Base-by-base conservation (phyloP, 2,888 invertebrate genomes). In the Blastobasis lacticolella region DNA sequence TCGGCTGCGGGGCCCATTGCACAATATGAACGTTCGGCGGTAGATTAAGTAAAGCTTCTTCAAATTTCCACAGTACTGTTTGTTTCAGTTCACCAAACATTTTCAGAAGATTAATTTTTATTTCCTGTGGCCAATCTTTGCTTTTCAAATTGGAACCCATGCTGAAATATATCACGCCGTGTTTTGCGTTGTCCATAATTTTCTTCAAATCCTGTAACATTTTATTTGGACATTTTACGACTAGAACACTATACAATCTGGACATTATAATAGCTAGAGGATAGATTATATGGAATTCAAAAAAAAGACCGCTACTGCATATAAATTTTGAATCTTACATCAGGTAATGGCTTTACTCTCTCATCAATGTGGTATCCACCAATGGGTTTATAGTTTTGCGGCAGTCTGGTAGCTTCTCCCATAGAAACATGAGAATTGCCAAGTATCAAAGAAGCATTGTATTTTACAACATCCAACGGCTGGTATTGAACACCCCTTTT, bases 41-140 rank as follows among this genome's bases (percentile, higher is more conserved):
- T 8, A 63, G 51, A 10, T 66, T 62, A 0, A 67, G 62, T 9
- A 78, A 46, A 1, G 61, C 57, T 46, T 71, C 71, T 56, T 80
- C 80, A 57, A 75, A 78, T 58, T 81, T 85, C 83, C 81, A 84
- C 6, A 86, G 48, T 2, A 86, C 77, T 0, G 71, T 73, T 54
- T 84, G 78, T 47, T 78, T 78, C 41, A 87, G 56, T 45, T 63
- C 63, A 2, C 69, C 63, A 55, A 86, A 81, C n/a, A 73, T 69
- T 41, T 67, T 61, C 0, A 83, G 41, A 6, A 84, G 56, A 0
- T 59, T 60, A 9, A 54, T 55, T 49, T 68, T 70, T 6, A 68
- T 48, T 45, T 62, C 59, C 6, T 65, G 63, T 1, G 78, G 70
- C 57, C 81, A 62, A 0, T 64, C 55, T 7, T 66, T 67, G 49